Conservation (phyloP, 2,797 vertebrate species). For the Gobio occitaniae region DNA sequence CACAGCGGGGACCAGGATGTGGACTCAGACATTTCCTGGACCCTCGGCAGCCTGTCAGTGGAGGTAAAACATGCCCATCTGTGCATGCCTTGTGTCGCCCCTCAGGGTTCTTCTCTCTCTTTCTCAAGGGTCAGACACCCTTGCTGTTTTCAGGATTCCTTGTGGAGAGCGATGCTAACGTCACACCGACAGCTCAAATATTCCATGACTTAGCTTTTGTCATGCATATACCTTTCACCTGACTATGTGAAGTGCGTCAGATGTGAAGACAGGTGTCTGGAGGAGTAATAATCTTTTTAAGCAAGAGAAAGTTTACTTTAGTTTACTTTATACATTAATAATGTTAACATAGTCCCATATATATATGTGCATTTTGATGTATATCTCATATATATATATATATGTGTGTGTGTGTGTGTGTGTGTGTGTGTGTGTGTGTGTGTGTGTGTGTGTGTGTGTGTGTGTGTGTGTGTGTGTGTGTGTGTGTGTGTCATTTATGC, state of each 20-base stretch:
- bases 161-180: background rate
- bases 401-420: too few species aligned
- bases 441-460: too few species aligned
- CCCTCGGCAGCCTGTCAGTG: background rate
- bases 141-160: background rate
- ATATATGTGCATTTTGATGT: too few species aligned
- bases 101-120: constrained; percentile 22
- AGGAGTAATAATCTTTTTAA: background rate
- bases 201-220: constrained; percentile 14
- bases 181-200: constrained; percentile 30
- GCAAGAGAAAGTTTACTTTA: background rate
- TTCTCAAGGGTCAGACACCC: constrained; percentile 25
- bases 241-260: background rate
- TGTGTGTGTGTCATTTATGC: too few species aligned
- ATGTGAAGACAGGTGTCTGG: background rate
- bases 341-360: too few species aligned
- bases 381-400: too few species aligned
- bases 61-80: constrained; percentile 38
- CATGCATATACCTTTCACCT: background rate
- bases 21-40: constrained; percentile 45
- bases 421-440: too few species aligned
- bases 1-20: constrained; percentile 43
- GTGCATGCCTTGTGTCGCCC: constrained; percentile 25
- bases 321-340: too few species aligned
- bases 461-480: too few species aligned